Conservation (phyloP, 92 coral and sea anemone species). For the Epizoanthus rinbou region DNA sequence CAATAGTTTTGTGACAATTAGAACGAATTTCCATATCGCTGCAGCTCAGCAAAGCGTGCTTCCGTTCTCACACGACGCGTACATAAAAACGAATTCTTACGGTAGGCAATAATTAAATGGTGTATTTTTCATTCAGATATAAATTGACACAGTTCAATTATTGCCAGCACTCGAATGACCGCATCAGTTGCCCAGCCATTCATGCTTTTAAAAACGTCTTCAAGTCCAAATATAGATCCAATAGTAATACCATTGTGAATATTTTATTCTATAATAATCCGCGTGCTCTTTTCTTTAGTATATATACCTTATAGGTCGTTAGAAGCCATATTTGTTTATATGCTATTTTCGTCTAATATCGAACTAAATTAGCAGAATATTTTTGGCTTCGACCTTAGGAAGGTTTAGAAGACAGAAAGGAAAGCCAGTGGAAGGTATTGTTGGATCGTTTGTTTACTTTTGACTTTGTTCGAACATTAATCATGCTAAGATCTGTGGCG, state of each 20-base stretch:
- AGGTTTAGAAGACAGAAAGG: neutral
- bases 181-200: neutral
- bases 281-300: neutral
- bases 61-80: neutral
- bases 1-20: neutral
- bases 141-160: neutral
- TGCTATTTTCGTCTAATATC: neutral
- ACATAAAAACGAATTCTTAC: neutral
- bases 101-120: neutral
- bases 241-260: too few species aligned
- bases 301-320: neutral
- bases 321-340: neutral
- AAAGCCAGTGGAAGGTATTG: constrained; percentile 14
- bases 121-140: neutral
- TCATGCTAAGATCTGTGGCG: constrained; percentile 11
- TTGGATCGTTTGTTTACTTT: neutral
- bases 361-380: neutral
- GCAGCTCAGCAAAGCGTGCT: neutral
- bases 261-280: neutral
- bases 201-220: constrained; percentile 1
- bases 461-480: neutral
- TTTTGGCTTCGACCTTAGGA: neutral
- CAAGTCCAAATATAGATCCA: constrained; percentile 23
- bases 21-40: neutral
- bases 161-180: neutral